These are phyloP conservation scores for Trochalopteron elliotii DNA, from an alignment of 2,113 vertebrate species.

Conservation along the genomic window DNA sequence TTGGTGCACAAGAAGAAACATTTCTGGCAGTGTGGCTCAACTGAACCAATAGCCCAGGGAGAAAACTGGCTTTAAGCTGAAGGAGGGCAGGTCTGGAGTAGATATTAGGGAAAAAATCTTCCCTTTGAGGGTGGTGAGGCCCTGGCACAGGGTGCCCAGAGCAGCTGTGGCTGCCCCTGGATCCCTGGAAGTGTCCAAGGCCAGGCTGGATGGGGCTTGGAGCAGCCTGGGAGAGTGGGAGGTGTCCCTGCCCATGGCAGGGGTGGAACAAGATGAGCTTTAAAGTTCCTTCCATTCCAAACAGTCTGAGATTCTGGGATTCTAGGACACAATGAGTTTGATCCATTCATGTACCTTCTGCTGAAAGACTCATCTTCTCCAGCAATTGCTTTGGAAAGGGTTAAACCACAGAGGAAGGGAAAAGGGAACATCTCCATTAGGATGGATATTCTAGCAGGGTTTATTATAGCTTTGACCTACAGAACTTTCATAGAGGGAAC, in stretches of 20 bases:
- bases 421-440: background rate
- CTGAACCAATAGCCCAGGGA: background rate
- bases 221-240: accelerated
- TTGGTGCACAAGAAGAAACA: background rate
- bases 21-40: background rate
- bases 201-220: accelerated
- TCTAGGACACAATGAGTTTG: accelerated
- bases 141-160: background rate
- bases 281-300: background rate
- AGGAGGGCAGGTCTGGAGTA: background rate
- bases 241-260: background rate
- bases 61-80: background rate
- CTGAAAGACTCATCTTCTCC: background rate
- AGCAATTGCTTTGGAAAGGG: background rate
- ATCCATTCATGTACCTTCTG: background rate
- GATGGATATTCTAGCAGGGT: background rate
- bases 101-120: background rate
- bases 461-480: background rate
- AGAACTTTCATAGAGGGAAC: background rate
- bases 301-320: background rate
- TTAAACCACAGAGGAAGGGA: background rate
- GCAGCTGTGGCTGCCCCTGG: background rate
- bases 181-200: background rate
- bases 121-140: background rate
- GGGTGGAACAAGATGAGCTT: accelerated